phyloP scores from a whole-genome alignment of 2,888 invertebrate genomes.

The Aplocera efformata region DNA sequence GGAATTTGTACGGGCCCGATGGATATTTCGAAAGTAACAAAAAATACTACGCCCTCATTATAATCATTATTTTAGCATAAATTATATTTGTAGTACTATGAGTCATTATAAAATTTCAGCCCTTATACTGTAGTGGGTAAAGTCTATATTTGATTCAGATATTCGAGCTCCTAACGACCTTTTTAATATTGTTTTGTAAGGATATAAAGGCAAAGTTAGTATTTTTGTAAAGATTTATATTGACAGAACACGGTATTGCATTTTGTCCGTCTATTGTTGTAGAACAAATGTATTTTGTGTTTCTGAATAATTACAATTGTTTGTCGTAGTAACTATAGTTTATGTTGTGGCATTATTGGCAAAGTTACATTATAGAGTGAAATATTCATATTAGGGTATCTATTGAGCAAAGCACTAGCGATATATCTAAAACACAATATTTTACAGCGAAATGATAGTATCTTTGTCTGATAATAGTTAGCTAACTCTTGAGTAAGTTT shows the following conservation, averaged over 20 bases:
- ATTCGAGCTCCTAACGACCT: rapidly evolving
- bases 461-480: too few species aligned
- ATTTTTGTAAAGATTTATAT: conserved; percentile 66
- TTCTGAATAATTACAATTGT: conserved; percentile 40
- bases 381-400: too few species aligned
- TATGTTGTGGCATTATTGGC: neutral
- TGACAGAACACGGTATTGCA: conserved; percentile 68
- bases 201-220: conserved; percentile 61
- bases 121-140: conserved; percentile 11
- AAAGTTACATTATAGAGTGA: too few species aligned
- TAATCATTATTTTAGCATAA: conserved; percentile 56
- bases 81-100: conserved; percentile 44
- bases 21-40: conserved; percentile 26
- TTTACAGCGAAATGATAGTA: too few species aligned
- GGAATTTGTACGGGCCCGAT: conserved; percentile 9
- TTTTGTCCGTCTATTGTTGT: conserved; percentile 57
- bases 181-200: neutral
- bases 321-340: neutral
- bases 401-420: too few species aligned
- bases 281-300: conserved; percentile 48
- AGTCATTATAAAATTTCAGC: neutral
- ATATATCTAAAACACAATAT: too few species aligned
- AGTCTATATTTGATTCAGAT: neutral
- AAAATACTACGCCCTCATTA: conserved; percentile 41
- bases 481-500: too few species aligned